These are phyloP conservation scores for Euplagia quadripunctaria DNA, from an alignment of 2,888 invertebrate species.

Conservation along the genomic window DNA sequence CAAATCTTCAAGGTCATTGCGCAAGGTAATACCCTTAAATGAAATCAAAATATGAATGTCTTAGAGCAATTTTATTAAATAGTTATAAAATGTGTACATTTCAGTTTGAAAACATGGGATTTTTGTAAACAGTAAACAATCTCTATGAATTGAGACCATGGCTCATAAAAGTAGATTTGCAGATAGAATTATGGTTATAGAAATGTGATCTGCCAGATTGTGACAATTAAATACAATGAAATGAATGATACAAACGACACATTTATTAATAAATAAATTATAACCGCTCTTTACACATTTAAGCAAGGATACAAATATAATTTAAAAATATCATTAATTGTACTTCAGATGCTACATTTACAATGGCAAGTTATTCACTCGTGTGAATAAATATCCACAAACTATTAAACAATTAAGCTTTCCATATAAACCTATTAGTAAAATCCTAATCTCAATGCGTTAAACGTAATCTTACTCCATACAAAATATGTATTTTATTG, in stretches of 20 bases:
- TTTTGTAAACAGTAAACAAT: constrained; percentile 38
- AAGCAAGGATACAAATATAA: constrained; percentile 37
- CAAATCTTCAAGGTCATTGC: no score
- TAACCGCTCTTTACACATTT: constrained; percentile 28
- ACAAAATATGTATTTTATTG: not conserved
- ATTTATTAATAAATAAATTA: constrained; percentile 42
- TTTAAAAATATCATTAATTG: constrained; percentile 56
- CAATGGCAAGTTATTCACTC: constrained; percentile 58
- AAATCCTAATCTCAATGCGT: constrained; percentile 21
- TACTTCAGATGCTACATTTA: constrained; percentile 71
- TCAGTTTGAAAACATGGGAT: constrained; percentile 27
- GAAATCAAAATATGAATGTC: not conserved
- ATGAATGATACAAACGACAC: constrained; percentile 36
- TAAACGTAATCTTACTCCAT: constrained; percentile 7
- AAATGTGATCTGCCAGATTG: constrained; percentile 18
- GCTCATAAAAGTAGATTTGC: constrained; percentile 37
- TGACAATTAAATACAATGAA: constrained; percentile 21
- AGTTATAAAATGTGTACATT: constrained; percentile 28
- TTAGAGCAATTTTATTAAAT: constrained; percentile 34
- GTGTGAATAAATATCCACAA: constrained; percentile 53
- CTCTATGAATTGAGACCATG: constrained; percentile 52
- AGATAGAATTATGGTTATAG: constrained; percentile 23
- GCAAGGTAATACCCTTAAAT: no score
- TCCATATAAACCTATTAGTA: constrained; percentile 27
- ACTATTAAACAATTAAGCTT: constrained; percentile 3